Evolutionary conservation across 2,113 vertebrate species (phyloP), one percentile per base, ranked within the genome.

Genomic region (Pandion haliaetus): DNA sequence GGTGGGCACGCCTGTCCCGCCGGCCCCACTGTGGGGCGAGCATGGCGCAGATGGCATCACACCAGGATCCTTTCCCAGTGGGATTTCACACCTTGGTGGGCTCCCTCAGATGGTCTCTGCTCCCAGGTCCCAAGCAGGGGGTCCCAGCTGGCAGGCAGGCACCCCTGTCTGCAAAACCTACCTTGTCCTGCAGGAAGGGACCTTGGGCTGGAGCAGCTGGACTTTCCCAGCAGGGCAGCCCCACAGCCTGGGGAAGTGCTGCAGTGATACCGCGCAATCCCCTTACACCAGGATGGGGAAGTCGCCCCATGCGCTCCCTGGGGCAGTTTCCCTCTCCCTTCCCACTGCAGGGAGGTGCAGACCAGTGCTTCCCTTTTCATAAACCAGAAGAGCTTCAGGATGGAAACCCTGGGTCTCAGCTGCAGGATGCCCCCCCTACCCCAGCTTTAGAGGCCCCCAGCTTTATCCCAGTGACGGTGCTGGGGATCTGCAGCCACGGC

Each of bases 191-290:
- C 24, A 47, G 62, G 72, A 63, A 78, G 72, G 49, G 42, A 28
- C 49, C 57, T 63, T 3, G 1, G 49, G 32, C 66, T 1, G 0
- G 73, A 36, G 50, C 3, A 9, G 44, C 17, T 1, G 1, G 31
- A 71, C 14, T 4, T 29, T 21, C 23, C 15, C 0, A 1, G 17
- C 72, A 32, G 26, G 50, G 88, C 36, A 72, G 49, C 26, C 65
- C 47, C 28, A 5, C 2, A 0, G 34, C 31, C 2, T 4, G 14
- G 47, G 26, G 32, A 79, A 63, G 12, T 57, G 36, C 32, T 0
- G 0, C 1, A 0, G 57, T 29, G 42, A 36, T 1, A 0, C 14
- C 3, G 4, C 1, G 2, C 2, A 0, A 63, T 5, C 10, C 26
- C 44, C 52, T 45, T 34, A 32, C 36, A 11, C 55, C 0, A 1